These are phyloP conservation scores for Galaxias olidus DNA, from an alignment of 2,797 vertebrate genomes.

Conservation along the genomic window DNA sequence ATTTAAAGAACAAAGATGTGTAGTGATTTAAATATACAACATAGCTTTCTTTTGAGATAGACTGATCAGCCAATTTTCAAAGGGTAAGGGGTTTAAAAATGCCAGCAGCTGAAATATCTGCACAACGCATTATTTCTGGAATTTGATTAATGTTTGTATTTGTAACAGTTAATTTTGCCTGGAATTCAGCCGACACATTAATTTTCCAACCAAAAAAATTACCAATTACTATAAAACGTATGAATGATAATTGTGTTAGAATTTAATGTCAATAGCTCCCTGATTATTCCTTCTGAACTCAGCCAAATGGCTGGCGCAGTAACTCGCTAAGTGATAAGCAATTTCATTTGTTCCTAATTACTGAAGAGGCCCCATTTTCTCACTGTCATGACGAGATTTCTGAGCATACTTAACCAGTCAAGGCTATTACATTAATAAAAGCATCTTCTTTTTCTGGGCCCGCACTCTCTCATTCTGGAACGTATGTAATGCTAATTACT, in stretches of 20 bases:
- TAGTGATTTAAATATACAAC: slow-evolving; percentile 43
- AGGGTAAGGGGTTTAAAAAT: slow-evolving; percentile 38
- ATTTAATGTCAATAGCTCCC: slow-evolving; percentile 78
- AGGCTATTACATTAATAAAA: slow-evolving; percentile 70
- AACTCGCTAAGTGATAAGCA: slow-evolving; percentile 76
- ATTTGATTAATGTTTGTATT: slow-evolving; percentile 78
- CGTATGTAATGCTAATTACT: slow-evolving; percentile 70
- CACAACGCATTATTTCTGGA: slow-evolving; percentile 53
- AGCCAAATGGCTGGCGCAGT: slow-evolving; percentile 70
- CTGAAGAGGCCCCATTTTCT: slow-evolving; percentile 70
- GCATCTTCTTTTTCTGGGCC: slow-evolving; percentile 34
- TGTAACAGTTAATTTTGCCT: slow-evolving; percentile 66
- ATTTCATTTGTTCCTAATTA: slow-evolving; percentile 82
- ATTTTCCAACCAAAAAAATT: slow-evolving; percentile 71
- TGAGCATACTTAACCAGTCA: slow-evolving; percentile 69
- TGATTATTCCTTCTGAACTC: slow-evolving; percentile 77
- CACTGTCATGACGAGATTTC: slow-evolving; percentile 70
- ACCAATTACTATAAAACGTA: slow-evolving; percentile 78
- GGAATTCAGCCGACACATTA: slow-evolving; percentile 67
- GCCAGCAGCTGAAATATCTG: slow-evolving; percentile 58
- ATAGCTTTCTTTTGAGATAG: slow-evolving; percentile 27
- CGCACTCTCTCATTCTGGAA: slow-evolving; percentile 49
- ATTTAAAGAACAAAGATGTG: slow-evolving; percentile 14
- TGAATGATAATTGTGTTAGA: slow-evolving; percentile 80
- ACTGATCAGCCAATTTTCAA: no score